phyloP scores from a whole-genome alignment of 2,797 vertebrate species.

The Bucorvus abyssinicus region DNA sequence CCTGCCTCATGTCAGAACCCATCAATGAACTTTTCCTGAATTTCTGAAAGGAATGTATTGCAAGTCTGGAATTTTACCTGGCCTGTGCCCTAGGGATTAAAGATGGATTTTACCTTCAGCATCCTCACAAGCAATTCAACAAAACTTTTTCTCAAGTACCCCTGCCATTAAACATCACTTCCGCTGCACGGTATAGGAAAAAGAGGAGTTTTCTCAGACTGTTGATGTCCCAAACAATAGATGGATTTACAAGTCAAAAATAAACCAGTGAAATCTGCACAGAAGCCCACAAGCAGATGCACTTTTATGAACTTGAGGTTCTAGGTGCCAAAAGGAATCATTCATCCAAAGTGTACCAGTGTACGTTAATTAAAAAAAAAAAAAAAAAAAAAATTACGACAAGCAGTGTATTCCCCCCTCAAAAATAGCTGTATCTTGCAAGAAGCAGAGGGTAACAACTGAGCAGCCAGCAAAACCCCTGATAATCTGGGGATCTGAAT shows the following conservation, averaged over 20 bases:
- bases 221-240: not conserved
- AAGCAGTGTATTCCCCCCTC: not conserved
- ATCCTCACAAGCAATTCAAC: not conserved
- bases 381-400: not conserved
- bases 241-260: conserved; percentile 15
- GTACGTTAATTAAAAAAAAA: not conserved
- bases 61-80: not conserved
- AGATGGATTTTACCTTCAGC: not conserved
- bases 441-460: not conserved
- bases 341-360: not conserved
- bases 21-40: not conserved
- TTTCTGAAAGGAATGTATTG: not conserved
- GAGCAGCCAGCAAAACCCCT: not conserved
- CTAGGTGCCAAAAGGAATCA: conserved; percentile 6
- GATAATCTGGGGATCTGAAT: not conserved
- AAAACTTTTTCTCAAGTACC: not conserved
- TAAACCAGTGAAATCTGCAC: not conserved
- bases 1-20: not conserved
- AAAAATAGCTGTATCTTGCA: not conserved
- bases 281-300: conserved; percentile 16
- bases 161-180: not conserved
- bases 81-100: not conserved
- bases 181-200: not conserved
- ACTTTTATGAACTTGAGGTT: conserved; percentile 2
- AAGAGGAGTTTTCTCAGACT: not conserved